Conservation (phyloP, 2,888 invertebrate genomes). For the Cheilosia grossa region DNA sequence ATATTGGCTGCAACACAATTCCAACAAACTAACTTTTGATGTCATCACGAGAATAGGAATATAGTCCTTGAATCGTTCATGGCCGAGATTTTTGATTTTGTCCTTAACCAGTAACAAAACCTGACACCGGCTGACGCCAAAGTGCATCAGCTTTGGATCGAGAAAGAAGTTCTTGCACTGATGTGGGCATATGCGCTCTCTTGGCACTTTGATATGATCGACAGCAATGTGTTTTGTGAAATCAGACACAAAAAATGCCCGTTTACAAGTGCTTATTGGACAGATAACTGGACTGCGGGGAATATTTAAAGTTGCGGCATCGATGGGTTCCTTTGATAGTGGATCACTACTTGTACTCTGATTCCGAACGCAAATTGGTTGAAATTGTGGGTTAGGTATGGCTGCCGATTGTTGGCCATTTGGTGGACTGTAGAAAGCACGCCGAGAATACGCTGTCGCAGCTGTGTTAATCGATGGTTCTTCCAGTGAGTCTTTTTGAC, state of each 20-base stretch:
- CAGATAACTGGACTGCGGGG: slow-evolving; percentile 78
- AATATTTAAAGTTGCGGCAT: slow-evolving; percentile 75
- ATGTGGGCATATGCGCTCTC: slow-evolving; percentile 78
- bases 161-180: slow-evolving; percentile 79
- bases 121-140: slow-evolving; percentile 78
- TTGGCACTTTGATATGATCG: slow-evolving; percentile 78
- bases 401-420: neutral
- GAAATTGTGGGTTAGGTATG: slow-evolving; percentile 26
- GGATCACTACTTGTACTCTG: neutral
- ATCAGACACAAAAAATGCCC: slow-evolving; percentile 79
- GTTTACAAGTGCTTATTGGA: slow-evolving; percentile 78
- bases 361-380: neutral
- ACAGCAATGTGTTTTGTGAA: slow-evolving; percentile 79
- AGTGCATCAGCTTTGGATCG: slow-evolving; percentile 76
- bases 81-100: slow-evolving; percentile 78
- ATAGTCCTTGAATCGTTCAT: slow-evolving; percentile 77
- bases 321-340: slow-evolving; percentile 2
- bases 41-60: slow-evolving; percentile 80
- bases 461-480: neutral
- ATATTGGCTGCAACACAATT: slow-evolving; percentile 65
- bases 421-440: slow-evolving; percentile 67
- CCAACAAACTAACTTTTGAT: slow-evolving; percentile 76
- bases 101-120: slow-evolving; percentile 78
- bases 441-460: slow-evolving; percentile 60
- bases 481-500: neutral